Conservation (phyloP, 2,113 vertebrate species). For the Pungitius pungitius region DNA sequence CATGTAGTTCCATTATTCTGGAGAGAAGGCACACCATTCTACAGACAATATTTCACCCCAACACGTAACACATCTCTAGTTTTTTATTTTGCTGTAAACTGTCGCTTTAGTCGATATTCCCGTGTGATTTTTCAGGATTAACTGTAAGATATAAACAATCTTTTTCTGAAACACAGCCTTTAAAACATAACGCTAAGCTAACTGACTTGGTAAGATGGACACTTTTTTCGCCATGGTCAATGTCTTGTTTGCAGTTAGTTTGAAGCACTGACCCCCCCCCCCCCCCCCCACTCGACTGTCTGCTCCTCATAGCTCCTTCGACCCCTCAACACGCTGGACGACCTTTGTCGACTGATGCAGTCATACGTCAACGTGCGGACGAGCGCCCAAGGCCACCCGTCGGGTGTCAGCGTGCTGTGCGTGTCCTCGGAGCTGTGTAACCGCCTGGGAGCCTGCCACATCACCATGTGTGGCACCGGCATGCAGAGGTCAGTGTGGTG, state of each 20-base stretch:
- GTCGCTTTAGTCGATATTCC: not conserved
- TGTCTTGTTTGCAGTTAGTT: not conserved
- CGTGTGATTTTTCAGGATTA: not conserved
- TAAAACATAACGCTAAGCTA: slow-evolving; percentile 1
- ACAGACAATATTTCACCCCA: not conserved
- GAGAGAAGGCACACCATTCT: not conserved
- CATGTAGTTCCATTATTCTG: not conserved
- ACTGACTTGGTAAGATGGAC: slow-evolving; percentile 35
- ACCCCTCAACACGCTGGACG: slow-evolving; percentile 96
- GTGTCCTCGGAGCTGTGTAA: slow-evolving; percentile 96
- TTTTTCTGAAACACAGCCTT: not conserved
- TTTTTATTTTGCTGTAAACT: not conserved
- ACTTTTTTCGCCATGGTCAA: not conserved
- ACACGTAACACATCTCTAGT: not conserved
- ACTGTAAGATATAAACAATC: not conserved
- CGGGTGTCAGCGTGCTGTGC: slow-evolving; percentile 87
- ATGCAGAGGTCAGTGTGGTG: slow-evolving; percentile 90
- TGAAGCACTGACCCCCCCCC: slow-evolving; percentile 8
- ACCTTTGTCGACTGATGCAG: slow-evolving; percentile 95
- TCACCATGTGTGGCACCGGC: slow-evolving; percentile 92
- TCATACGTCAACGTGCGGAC: slow-evolving; percentile 84
- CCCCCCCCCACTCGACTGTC: not conserved
- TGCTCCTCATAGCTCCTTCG: slow-evolving; percentile 86
- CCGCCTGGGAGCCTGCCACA: slow-evolving; percentile 94
- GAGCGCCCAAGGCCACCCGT: slow-evolving; percentile 69